Percentiles rank a stretch among this genome's conserved stretches.
These are phyloP conservation scores for Muntiacus muntjak DNA, from an alignment of 2,113 vertebrate species.

Conservation along the genomic window DNA sequence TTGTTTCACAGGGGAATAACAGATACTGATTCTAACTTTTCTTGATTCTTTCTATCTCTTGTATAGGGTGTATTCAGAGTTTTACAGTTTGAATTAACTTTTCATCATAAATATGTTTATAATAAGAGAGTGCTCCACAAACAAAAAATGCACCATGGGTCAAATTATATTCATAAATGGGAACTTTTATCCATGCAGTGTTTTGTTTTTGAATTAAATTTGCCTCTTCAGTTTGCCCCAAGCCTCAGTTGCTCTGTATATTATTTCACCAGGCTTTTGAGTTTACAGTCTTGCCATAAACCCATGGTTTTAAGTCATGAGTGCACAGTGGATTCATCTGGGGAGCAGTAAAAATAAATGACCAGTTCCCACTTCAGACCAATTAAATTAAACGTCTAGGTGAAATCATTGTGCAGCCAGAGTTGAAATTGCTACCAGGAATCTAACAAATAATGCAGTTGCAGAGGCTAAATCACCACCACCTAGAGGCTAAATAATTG, in stretches of 20 bases:
- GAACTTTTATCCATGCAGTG: background rate
- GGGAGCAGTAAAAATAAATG: background rate
- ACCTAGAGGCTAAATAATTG: background rate
- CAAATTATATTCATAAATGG: background rate
- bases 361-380: background rate
- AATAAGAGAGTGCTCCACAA: background rate
- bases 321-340: background rate
- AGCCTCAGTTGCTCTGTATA: background rate
- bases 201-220: constrained; percentile 36
- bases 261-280: background rate
- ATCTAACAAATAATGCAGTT: constrained; percentile 20
- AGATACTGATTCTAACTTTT: background rate
- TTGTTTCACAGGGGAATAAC: background rate
- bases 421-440: constrained; percentile 29
- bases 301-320: background rate
- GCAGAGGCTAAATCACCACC: constrained; percentile 10
- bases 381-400: constrained; percentile 27
- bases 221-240: background rate
- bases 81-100: constrained; percentile 24
- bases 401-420: background rate
- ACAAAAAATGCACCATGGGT: background rate
- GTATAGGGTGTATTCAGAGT: background rate
- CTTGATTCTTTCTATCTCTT: background rate
- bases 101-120: constrained; percentile 30
- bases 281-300: background rate